Evolutionary conservation across 2,113 vertebrate genomes (phyloP).

Genomic region (Oreochromis aureus): DNA sequence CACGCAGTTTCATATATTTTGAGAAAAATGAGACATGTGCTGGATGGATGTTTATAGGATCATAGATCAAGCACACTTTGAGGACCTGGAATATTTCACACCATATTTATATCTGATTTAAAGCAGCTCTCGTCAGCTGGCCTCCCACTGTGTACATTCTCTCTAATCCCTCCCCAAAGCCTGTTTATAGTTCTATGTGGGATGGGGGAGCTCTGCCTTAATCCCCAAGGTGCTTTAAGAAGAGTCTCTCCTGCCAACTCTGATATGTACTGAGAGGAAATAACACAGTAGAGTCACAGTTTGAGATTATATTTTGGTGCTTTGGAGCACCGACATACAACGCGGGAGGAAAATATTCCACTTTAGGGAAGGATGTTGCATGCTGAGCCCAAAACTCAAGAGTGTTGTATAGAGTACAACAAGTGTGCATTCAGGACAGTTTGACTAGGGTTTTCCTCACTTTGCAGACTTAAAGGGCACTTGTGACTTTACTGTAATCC

Average conservation of each 20-base stretch:
- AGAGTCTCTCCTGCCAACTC: conserved; percentile 37
- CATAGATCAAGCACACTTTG: neutral
- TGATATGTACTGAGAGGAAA: conserved; percentile 24
- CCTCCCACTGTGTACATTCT: conserved; percentile 37
- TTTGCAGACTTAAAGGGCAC: neutral
- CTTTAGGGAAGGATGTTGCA: neutral
- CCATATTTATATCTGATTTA: conserved; percentile 49
- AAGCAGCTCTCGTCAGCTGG: conserved; percentile 31
- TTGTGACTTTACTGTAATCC: neutral
- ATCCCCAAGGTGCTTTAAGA: conserved; percentile 57
- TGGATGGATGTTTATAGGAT: neutral
- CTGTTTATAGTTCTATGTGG: conserved; percentile 53
- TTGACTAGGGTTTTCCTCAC: neutral
- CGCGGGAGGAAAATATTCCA: neutral
- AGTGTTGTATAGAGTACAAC: neutral
- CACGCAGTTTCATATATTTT: neutral
- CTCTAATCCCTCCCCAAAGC: conserved; percentile 52
- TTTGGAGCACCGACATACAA: neutral
- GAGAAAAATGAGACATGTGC: neutral
- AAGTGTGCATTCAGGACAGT: neutral
- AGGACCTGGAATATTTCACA: conserved; percentile 13
- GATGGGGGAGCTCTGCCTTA: conserved; percentile 31
- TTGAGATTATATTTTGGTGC: neutral
- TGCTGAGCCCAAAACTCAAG: neutral
- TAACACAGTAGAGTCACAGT: neutral